These are phyloP conservation scores for Meriones unguiculatus DNA, from an alignment of 2,113 vertebrate genomes.

Conservation along the genomic window DNA sequence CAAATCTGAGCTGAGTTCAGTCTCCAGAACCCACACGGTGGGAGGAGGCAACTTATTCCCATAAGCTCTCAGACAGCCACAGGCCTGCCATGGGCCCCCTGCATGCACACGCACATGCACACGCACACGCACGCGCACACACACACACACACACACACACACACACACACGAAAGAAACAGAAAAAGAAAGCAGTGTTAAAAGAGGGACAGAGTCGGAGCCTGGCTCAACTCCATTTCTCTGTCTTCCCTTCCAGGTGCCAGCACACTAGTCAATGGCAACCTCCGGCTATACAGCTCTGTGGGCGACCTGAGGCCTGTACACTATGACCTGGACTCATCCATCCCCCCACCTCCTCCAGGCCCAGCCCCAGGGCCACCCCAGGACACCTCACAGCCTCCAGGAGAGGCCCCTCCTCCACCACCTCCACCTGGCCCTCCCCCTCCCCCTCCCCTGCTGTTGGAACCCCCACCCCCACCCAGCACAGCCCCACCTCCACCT, in stretches of 20 bases:
- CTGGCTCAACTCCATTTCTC: not conserved
- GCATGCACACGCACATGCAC: not conserved
- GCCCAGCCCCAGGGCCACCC: conserved; percentile 87
- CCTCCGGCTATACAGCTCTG: conserved; percentile 88
- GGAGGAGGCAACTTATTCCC: not conserved
- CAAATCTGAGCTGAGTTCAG: too few species aligned
- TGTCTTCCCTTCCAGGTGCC: conserved; percentile 83
- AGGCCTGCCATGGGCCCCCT: not conserved
- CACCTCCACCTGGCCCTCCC: conserved; percentile 84
- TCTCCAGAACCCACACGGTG: not conserved
- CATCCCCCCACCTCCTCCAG: conserved; percentile 90
- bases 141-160: too few species aligned
- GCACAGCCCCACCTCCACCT: conserved; percentile 60
- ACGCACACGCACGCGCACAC: not conserved
- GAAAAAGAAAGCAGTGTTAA: not conserved
- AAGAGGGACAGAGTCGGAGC: not conserved
- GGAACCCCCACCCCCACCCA: conserved; percentile 72
- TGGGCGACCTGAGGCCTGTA: conserved; percentile 86
- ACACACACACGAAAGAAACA: not conserved
- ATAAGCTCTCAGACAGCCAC: not conserved
- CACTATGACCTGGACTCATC: conserved; percentile 86
- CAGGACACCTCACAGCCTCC: conserved; percentile 74
- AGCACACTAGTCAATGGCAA: conserved; percentile 86
- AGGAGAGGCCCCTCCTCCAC: conserved; percentile 72
- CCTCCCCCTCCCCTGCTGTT: conserved; percentile 70